Base-by-base conservation (phyloP, 2,888 invertebrate species). In the Melieria crassipennis region DNA sequence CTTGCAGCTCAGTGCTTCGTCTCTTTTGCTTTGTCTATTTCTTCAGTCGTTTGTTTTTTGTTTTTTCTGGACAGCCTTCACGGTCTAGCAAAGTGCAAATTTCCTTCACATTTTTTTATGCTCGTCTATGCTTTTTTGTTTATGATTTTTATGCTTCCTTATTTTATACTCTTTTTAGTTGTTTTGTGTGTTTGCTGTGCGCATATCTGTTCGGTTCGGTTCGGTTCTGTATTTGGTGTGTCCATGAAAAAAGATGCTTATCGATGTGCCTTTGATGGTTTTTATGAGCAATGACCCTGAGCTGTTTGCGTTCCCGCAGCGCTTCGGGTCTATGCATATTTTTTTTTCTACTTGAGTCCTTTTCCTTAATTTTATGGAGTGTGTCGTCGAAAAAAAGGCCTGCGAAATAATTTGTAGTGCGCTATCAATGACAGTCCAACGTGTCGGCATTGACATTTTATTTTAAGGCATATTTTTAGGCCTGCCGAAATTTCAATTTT, bases 241-340 rank as follows among this genome's bases (percentile, higher is more conserved):
- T 58, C 56, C 65, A 65, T 30, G 30, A 30, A 30, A 30, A 65
- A 56, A 60, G 73, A 70, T 73, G 66, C 47, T 70, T 73, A 73
- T 73, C 70, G 65, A 65, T 58, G 55, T 13, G 64, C 68, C 70
- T 73, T 73, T 70, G 70, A 73, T 61, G 60, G 46, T 56, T 16
- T 70, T 65, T 70, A 73, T 73, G 70, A 70, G 68, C 62, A 70
- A 73, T 73, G 68, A 70, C 73, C 73, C 71, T 67, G 65, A 72
- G 63, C 60, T 68, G 65, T 52, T 52, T 1, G 52, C 13, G 1
- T 52, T n/a, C 13, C 9, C 16, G 13, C 57, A 13, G 10, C 7
- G 4, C 30, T 16, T 10, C 70, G 30, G 30, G 30, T 30, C 30
- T 30, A 3, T 30, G 30, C 30, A n/a, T 16, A 46, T 45, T 65